phyloP scores from a whole-genome alignment of 53 echinoderm and acorn worm species.

The Astropecten irregularis region DNA sequence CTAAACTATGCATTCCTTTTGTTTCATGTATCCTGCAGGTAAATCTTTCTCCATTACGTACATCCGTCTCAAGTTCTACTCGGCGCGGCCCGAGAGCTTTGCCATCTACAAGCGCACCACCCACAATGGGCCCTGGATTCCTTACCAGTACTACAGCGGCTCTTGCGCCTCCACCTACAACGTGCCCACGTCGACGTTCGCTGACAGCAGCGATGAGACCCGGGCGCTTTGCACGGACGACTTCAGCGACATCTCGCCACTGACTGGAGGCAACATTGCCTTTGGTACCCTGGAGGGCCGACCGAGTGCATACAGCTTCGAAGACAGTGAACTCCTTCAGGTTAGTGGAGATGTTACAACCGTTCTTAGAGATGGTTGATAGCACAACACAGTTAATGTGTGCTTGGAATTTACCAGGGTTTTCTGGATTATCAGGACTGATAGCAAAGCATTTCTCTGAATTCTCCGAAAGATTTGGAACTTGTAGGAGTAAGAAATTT shows the following conservation, averaged over 20 bases:
- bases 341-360: slow-evolving; percentile 47
- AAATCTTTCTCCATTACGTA: slow-evolving; percentile 96
- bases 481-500: background rate
- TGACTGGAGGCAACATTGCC: slow-evolving; percentile 97
- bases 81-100: slow-evolving; percentile 93
- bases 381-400: too few relatives aligned
- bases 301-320: slow-evolving; percentile 92
- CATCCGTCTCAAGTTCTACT: slow-evolving; percentile 94
- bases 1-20: too few relatives aligned
- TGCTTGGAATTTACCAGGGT: too few relatives aligned
- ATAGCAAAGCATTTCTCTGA: background rate
- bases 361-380: background rate
- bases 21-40: slow-evolving; percentile 60
- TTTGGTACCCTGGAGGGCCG: slow-evolving; percentile 94
- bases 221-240: slow-evolving; percentile 83
- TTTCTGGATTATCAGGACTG: background rate
- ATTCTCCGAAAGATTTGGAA: too few relatives aligned
- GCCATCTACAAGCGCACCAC: slow-evolving; percentile 91
- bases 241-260: slow-evolving; percentile 94
- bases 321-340: slow-evolving; percentile 87
- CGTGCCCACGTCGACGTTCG: slow-evolving; percentile 60
- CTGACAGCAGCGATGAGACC: slow-evolving; percentile 72
- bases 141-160: slow-evolving; percentile 97
- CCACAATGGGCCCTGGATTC: slow-evolving; percentile 85
- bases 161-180: slow-evolving; percentile 78